phyloP scores from a whole-genome alignment of 2,113 vertebrate genomes.

The Myiopsitta monachus region DNA sequence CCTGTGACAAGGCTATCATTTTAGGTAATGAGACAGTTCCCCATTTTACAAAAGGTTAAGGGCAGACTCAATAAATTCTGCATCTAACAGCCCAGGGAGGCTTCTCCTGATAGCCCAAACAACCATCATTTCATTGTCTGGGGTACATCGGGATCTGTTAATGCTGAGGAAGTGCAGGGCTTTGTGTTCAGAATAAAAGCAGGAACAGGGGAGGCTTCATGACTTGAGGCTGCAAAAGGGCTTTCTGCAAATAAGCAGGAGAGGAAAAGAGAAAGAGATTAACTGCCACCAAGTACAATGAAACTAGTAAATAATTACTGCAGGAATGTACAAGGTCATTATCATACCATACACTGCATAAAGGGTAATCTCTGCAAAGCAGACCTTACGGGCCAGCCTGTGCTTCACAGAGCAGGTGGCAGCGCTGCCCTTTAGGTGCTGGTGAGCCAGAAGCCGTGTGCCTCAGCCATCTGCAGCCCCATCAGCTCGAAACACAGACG shows the following conservation, averaged over 20 bases:
- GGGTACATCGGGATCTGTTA: conserved; percentile 50
- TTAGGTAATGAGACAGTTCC: conserved; percentile 64
- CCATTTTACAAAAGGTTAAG: conserved; percentile 51
- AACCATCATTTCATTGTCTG: conserved; percentile 55
- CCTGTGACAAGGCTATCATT: conserved; percentile 53
- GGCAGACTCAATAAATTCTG: conserved; percentile 58
- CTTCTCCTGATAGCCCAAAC: conserved; percentile 45
- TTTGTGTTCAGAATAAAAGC: conserved; percentile 48
- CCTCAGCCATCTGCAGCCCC: conserved; percentile 50
- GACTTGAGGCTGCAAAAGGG: neutral
- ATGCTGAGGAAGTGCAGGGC: conserved; percentile 41
- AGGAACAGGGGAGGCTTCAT: neutral
- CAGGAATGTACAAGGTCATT: neutral
- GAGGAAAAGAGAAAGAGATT: neutral
- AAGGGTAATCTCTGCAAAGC: conserved; percentile 4
- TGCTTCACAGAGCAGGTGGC: conserved; percentile 46
- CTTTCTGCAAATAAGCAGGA: neutral
- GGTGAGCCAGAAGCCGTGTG: neutral
- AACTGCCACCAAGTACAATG: neutral
- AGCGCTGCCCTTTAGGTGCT: neutral
- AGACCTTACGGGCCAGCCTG: neutral
- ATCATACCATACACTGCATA: neutral
- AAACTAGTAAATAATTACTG: neutral
- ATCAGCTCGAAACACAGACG: conserved; percentile 23
- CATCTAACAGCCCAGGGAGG: conserved; percentile 26